Conservation (phyloP, 1,140 invertebrate genomes). For the Nasonia vitripennis region DNA sequence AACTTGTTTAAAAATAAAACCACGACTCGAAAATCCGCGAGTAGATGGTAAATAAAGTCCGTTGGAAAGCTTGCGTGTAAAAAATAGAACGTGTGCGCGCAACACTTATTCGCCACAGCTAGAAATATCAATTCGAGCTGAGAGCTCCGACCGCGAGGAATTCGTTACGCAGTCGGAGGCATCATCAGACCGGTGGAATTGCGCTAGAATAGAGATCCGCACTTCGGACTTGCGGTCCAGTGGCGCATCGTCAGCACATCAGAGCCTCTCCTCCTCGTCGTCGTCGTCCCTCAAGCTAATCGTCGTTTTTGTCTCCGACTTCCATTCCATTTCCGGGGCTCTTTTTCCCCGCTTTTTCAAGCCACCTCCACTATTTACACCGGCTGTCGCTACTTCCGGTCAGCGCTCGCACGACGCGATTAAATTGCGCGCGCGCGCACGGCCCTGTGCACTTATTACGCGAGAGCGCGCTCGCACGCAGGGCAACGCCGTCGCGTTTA, state of each 20-base stretch:
- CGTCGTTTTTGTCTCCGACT: constrained; percentile 13
- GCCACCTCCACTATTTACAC: background rate
- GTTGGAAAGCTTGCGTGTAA: no score
- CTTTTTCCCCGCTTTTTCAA: background rate
- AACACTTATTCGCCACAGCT: no score
- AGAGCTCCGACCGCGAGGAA: no score
- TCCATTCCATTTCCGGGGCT: constrained; percentile 22
- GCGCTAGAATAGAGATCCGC: no score
- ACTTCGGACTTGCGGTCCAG: no score
- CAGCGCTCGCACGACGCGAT: constrained; percentile 24
- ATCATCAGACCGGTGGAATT: no score
- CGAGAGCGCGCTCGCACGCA: background rate
- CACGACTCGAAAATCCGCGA: no score
- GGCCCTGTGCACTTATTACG: background rate
- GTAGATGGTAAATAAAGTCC: no score
- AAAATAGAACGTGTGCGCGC: no score
- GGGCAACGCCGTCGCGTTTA: background rate
- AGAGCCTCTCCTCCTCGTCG: background rate
- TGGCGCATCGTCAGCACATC: background rate
- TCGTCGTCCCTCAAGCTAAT: constrained; percentile 7
- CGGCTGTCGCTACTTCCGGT: background rate
- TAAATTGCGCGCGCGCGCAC: constrained; percentile 26
- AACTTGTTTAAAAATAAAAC: no score
- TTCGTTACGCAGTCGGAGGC: no score
- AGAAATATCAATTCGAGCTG: no score